Evolutionary conservation across 1,140 invertebrate genomes (phyloP).

Genomic region (Oryctes rhinoceros): DNA sequence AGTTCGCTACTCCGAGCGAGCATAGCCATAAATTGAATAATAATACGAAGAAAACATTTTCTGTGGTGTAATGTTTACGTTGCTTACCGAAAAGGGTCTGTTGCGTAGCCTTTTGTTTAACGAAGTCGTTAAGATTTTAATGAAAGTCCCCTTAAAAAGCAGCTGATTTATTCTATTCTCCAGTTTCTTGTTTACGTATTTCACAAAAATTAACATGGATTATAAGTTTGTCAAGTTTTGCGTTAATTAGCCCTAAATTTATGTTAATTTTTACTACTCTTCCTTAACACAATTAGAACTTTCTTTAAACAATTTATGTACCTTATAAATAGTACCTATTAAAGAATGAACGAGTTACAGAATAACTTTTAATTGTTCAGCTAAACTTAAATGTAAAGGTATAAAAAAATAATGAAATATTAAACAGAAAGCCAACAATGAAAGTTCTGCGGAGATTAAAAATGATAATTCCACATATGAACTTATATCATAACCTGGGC

Average conservation of each 20-base stretch:
- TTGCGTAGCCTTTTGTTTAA: constrained; percentile 28
- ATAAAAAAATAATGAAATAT: too few relatives aligned
- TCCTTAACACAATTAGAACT: not conserved
- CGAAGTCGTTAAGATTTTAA: constrained; percentile 34
- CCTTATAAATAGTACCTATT: too few relatives aligned
- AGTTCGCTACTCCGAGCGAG: not conserved
- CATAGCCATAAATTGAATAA: constrained; percentile 32
- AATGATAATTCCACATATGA: too few relatives aligned
- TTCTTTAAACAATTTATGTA: not conserved
- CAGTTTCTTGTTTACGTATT: constrained; percentile 1
- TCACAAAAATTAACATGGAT: constrained; percentile 20
- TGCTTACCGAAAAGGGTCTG: constrained; percentile 19
- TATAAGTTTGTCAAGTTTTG: constrained; percentile 30
- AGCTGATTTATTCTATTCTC: constrained; percentile 19
- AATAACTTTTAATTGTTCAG: too few relatives aligned
- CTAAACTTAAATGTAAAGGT: too few relatives aligned
- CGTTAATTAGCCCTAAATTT: constrained; percentile 18
- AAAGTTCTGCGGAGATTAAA: too few relatives aligned
- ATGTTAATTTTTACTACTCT: not conserved
- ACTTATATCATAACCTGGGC: too few relatives aligned
- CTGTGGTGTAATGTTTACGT: constrained; percentile 14
- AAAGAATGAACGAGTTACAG: too few relatives aligned
- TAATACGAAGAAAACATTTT: constrained; percentile 23
- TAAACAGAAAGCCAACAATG: too few relatives aligned
- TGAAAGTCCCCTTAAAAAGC: constrained; percentile 33